A percentile compares a stretch with the other conserved stretches of the same genome.
phyloP scores from a whole-genome alignment of 1,140 invertebrate genomes.

The Papilio glaucus region DNA sequence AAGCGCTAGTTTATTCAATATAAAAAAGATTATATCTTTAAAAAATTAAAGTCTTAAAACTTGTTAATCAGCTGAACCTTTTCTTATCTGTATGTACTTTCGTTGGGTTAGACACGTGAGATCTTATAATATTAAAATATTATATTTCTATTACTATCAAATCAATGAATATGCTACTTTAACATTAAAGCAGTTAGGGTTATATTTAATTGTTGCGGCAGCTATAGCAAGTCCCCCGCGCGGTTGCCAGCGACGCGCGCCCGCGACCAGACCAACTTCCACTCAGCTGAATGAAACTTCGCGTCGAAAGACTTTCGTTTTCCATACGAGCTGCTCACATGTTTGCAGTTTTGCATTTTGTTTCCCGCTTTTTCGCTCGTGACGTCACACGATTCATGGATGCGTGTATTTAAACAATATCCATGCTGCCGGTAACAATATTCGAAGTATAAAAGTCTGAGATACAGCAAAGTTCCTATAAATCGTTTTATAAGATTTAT shows the following conservation, averaged over 20 bases:
- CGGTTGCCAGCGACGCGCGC: constrained; percentile 39
- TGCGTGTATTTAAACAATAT: constrained; percentile 42
- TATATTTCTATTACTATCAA: not conserved
- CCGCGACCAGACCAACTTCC: constrained; percentile 64
- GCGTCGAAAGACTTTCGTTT: constrained; percentile 77
- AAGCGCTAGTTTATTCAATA: no score
- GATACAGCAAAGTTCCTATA: not conserved
- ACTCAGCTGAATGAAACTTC: constrained; percentile 79
- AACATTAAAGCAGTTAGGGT: not conserved
- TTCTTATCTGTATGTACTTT: constrained; percentile 1
- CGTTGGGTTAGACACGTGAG: not conserved
- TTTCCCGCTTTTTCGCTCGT: constrained; percentile 77
- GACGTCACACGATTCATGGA: constrained; percentile 73
- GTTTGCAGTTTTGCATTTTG: constrained; percentile 76
- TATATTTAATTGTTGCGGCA: not conserved
- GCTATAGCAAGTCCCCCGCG: not conserved
- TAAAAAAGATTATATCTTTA: not conserved
- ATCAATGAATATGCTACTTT: not conserved
- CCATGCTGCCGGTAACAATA: not conserved
- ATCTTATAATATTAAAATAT: constrained; percentile 6
- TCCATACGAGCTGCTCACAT: constrained; percentile 77
- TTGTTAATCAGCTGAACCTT: not conserved
- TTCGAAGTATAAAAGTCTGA: not conserved
- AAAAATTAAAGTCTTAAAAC: not conserved
- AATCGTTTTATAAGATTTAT: not conserved